These are phyloP conservation scores for Eumerus sabulonum DNA, from an alignment of 2,888 invertebrate genomes.

Conservation along the genomic window DNA sequence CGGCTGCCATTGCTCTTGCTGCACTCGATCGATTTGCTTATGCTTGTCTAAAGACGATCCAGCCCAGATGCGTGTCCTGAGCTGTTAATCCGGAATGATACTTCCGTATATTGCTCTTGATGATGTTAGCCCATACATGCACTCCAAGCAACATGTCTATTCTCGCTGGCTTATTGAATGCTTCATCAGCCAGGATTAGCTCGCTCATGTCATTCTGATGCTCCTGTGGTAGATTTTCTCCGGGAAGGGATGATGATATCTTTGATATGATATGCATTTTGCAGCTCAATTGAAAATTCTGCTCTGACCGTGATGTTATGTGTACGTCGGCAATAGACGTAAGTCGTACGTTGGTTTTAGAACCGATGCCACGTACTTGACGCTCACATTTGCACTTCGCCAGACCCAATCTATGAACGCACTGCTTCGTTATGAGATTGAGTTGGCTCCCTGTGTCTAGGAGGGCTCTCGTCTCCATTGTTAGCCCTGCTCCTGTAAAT, in stretches of 20 bases:
- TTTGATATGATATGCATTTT: conserved; percentile 1
- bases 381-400: not conserved
- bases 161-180: no score
- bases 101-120: no score
- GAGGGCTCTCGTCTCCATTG: not conserved
- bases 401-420: not conserved
- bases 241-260: conserved; percentile 1
- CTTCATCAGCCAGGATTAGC: no score
- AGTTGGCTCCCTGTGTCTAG: conserved; percentile 14
- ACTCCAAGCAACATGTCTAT: no score
- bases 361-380: conserved; percentile 3
- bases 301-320: not conserved
- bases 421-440: not conserved
- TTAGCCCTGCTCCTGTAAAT: not conserved
- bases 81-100: no score
- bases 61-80: no score
- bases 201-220: no score
- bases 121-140: conserved; percentile 9
- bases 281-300: conserved; percentile 1
- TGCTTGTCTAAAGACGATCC: no score
- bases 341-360: conserved; percentile 10
- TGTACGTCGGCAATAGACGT: not conserved
- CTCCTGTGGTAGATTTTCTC: no score
- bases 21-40: no score
- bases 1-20: no score